phyloP scores from a whole-genome alignment of 2,888 invertebrate genomes.

The Polymixis lichenea region DNA sequence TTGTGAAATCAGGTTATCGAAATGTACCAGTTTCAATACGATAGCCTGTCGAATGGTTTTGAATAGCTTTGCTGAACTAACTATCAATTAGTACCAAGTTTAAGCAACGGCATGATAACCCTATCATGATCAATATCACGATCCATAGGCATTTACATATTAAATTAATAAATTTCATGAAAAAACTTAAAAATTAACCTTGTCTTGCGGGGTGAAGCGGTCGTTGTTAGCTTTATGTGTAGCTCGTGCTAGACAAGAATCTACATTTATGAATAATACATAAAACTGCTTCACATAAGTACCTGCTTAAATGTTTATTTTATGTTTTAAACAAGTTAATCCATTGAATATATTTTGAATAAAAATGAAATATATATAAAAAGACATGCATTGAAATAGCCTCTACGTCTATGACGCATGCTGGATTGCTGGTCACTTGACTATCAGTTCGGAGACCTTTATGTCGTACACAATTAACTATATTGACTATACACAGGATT shows the following conservation, averaged over 20 bases:
- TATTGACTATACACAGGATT: no score
- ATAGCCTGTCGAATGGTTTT: no score
- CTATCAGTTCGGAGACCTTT: background rate
- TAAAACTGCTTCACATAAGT: background rate
- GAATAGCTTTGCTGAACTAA: no score
- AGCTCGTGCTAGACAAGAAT: background rate
- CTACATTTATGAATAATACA: constrained; percentile 19
- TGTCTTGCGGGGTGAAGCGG: background rate
- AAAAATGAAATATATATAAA: background rate
- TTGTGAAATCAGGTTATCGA: no score
- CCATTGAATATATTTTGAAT: background rate
- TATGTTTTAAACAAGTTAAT: background rate
- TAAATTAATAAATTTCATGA: background rate
- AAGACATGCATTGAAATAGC: background rate
- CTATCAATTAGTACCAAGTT: no score
- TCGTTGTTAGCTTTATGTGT: background rate
- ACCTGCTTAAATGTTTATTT: background rate
- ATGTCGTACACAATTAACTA: no score
- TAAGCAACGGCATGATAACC: background rate
- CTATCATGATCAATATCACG: no score
- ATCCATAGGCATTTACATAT: no score
- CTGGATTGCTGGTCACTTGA: background rate
- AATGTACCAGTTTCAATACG: no score
- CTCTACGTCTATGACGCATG: background rate
- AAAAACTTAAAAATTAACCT: background rate